phyloP scores from a whole-genome alignment of 2,888 invertebrate species.

The Megamerina dolium region DNA sequence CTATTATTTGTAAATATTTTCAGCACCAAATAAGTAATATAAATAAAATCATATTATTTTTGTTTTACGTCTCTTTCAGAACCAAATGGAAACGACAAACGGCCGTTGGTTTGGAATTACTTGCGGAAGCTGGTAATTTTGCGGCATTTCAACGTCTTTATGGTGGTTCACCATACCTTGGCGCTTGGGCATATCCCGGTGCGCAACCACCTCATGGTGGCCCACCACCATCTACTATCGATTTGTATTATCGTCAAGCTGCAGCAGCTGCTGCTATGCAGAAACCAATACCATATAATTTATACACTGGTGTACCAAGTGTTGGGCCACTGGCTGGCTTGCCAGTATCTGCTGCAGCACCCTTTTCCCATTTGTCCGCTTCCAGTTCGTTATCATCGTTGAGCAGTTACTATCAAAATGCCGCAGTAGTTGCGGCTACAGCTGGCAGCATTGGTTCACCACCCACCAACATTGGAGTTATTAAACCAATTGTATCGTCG shows the following conservation, averaged over 20 bases:
- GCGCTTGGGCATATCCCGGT: conserved; percentile 57
- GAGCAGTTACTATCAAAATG: conserved; percentile 54
- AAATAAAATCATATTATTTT: too few species aligned
- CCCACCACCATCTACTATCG: conserved; percentile 63
- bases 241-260: conserved; percentile 77
- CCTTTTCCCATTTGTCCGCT: conserved; percentile 53
- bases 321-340: conserved; percentile 39
- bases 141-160: conserved; percentile 96
- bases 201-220: conserved; percentile 55
- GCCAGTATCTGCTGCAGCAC: conserved; percentile 46
- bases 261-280: conserved; percentile 75
- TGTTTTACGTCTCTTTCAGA: too few species aligned
- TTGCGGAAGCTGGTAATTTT: conserved; percentile 96
- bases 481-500: conserved; percentile 19
- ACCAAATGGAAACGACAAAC: conserved; percentile 99
- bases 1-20: too few species aligned
- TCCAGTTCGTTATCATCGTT: conserved; percentile 59
- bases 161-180: conserved; percentile 65
- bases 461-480: conserved; percentile 11
- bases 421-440: conserved; percentile 30
- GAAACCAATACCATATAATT: conserved; percentile 75
- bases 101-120: conserved; percentile 90
- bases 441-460: conserved; percentile 8
- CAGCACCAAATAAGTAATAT: too few species aligned
- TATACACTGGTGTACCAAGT: conserved; percentile 49